These are phyloP conservation scores for Sebastes paucispinis DNA, from an alignment of 2,797 vertebrate genomes.

Conservation along the genomic window DNA sequence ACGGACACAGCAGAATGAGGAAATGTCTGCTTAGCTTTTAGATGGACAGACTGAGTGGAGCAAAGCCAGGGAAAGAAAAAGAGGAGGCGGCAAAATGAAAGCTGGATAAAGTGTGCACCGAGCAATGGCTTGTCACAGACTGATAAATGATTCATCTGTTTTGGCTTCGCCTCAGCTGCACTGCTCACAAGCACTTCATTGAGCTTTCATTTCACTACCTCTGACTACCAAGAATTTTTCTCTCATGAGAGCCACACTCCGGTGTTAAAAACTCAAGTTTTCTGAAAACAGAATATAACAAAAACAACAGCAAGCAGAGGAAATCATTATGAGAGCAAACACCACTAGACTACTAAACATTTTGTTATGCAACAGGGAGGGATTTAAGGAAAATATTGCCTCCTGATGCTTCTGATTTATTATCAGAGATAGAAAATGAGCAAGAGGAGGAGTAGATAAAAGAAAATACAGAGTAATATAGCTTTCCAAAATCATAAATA, in stretches of 20 bases:
- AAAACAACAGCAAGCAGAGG: neutral
- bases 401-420: neutral
- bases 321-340: neutral
- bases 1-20: neutral
- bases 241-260: slow-evolving; percentile 17
- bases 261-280: slow-evolving; percentile 16
- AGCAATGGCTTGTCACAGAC: slow-evolving; percentile 48
- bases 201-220: slow-evolving; percentile 49
- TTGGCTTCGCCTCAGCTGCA: slow-evolving; percentile 46
- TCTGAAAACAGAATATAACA: neutral
- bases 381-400: neutral
- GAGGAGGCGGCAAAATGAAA: neutral
- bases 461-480: neutral
- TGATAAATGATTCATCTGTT: slow-evolving; percentile 73
- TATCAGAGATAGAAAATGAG: neutral
- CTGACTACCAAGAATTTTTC: slow-evolving; percentile 32
- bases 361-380: neutral
- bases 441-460: neutral
- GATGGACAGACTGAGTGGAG: slow-evolving; percentile 7
- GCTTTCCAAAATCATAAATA: neutral
- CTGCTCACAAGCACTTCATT: slow-evolving; percentile 40
- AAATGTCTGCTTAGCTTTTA: neutral
- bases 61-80: neutral
- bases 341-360: neutral
- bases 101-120: slow-evolving; percentile 17